These are phyloP conservation scores for Mormyrus lacerda DNA, from an alignment of 2,113 vertebrate genomes.

Conservation along the genomic window DNA sequence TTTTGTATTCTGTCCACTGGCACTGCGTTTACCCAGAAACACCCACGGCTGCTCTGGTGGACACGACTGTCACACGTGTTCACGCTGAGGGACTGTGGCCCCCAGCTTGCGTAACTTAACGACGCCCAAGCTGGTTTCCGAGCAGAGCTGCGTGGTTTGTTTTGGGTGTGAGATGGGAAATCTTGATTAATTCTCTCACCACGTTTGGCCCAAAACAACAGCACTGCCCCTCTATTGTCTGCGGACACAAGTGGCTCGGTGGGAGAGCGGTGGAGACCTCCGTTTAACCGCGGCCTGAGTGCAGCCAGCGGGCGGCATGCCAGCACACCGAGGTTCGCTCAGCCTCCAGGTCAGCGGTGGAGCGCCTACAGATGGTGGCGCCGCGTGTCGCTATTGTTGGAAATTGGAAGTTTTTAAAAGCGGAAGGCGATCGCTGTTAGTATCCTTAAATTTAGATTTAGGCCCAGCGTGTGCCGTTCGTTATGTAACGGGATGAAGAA, in stretches of 20 bases:
- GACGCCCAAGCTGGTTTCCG: background rate
- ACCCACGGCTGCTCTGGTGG: background rate
- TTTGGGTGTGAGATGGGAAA: background rate
- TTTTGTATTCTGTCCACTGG: background rate
- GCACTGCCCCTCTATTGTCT: background rate
- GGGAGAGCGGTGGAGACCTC: background rate
- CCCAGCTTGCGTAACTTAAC: background rate
- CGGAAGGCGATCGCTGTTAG: slow-evolving; percentile 29
- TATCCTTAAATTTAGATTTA: slow-evolving; percentile 41
- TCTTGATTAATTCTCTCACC: background rate
- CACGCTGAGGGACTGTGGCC: background rate
- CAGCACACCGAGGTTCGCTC: background rate
- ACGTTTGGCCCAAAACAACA: background rate
- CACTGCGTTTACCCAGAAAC: background rate
- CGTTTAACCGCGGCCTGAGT: background rate
- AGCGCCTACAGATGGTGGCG: slow-evolving; percentile 36
- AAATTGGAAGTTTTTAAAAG: slow-evolving; percentile 28
- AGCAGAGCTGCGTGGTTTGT: background rate
- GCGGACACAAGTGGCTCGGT: background rate
- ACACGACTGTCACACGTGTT: background rate
- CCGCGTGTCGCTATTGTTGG: slow-evolving; percentile 22
- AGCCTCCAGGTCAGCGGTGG: background rate
- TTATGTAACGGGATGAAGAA: background rate
- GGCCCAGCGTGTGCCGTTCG: background rate
- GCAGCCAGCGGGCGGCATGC: background rate